Conservation (phyloP, 2,888 invertebrate species). For the Flabesymbios commensalis region DNA sequence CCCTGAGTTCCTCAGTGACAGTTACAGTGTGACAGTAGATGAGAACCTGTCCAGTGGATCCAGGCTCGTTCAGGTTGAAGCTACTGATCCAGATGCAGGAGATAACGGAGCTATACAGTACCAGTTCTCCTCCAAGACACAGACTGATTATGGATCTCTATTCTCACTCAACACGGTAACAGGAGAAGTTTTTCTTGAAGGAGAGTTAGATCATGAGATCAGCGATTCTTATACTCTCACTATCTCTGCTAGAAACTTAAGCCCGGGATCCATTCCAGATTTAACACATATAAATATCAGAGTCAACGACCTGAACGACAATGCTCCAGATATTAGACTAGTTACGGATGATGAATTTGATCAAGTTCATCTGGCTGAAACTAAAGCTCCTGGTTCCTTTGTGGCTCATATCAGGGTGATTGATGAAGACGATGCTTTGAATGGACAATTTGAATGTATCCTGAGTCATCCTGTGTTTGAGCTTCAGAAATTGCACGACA, state of each 20-base stretch:
- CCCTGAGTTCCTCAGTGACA: slow-evolving; percentile 19
- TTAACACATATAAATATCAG: slow-evolving; percentile 26
- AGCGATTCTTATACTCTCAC: slow-evolving; percentile 22
- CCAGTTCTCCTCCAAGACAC: slow-evolving; percentile 28
- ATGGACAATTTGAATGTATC: slow-evolving; percentile 25
- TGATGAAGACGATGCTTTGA: slow-evolving; percentile 28
- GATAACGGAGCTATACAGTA: slow-evolving; percentile 32
- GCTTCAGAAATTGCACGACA: slow-evolving; percentile 63
- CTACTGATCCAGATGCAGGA: slow-evolving; percentile 34
- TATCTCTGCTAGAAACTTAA: slow-evolving; percentile 27
- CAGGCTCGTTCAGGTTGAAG: slow-evolving; percentile 24
- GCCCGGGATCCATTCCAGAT: slow-evolving; percentile 27
- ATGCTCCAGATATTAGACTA: slow-evolving; percentile 29
- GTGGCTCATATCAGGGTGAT: slow-evolving; percentile 30
- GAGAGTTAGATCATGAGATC: slow-evolving; percentile 29
- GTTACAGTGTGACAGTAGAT: slow-evolving; percentile 18
- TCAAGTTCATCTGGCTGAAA: slow-evolving; percentile 22
- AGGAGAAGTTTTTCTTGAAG: slow-evolving; percentile 30
- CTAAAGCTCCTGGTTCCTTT: slow-evolving; percentile 20
- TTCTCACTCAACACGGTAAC: slow-evolving; percentile 24
- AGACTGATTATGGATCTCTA: slow-evolving; percentile 24
- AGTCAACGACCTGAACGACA: slow-evolving; percentile 32
- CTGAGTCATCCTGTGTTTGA: slow-evolving; percentile 5
- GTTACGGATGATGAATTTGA: slow-evolving; percentile 21
- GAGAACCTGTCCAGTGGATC: slow-evolving; percentile 10